Evolutionary conservation across 2,113 vertebrate species (phyloP).

Genomic region (Myodes glareolus): DNA sequence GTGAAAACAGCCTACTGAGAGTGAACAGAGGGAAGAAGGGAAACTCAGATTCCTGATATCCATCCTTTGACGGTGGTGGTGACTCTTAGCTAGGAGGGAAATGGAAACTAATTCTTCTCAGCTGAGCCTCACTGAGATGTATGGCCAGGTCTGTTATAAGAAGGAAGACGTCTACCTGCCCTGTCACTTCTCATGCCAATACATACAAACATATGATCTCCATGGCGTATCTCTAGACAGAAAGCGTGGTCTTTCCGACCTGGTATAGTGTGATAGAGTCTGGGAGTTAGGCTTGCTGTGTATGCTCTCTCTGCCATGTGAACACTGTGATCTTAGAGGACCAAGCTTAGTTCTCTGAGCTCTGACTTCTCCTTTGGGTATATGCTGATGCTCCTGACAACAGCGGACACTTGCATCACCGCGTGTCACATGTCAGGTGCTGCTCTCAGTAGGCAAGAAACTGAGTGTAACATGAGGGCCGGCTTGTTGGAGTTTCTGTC

Average conservation of each 20-base stretch:
- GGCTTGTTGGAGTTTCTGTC: no score
- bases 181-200: not conserved
- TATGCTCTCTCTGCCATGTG: not conserved
- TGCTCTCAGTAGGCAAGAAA: not conserved
- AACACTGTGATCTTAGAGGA: not conserved
- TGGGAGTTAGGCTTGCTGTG: not conserved
- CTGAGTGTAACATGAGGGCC: no score
- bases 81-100: not conserved
- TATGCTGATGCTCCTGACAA: not conserved
- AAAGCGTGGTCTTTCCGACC: not conserved
- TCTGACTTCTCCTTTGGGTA: not conserved
- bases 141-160: not conserved
- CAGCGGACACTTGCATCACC: not conserved
- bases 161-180: not conserved
- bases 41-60: not conserved
- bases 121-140: not conserved
- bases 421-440: not conserved
- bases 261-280: not conserved
- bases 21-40: not conserved
- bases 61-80: not conserved
- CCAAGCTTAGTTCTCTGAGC: not conserved
- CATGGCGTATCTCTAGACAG: not conserved
- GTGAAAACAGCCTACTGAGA: not conserved
- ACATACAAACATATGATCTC: not conserved
- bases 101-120: not conserved